Percentiles rank a stretch among this genome's conserved stretches.
phyloP scores from a whole-genome alignment of 2,797 vertebrate genomes.

The Oreochromis mossambicus region DNA sequence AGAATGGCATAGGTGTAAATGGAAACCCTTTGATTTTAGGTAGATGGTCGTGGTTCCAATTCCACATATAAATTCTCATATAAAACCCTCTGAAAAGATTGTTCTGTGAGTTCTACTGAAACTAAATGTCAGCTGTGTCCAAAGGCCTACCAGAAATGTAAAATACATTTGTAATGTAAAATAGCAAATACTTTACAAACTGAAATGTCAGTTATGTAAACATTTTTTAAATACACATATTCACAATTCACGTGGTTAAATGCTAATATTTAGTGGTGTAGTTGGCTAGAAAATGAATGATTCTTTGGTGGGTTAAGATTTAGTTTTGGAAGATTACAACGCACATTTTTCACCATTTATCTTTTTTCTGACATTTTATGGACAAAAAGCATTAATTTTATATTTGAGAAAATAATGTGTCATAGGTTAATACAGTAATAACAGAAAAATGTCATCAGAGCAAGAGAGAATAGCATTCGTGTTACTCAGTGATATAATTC shows the following conservation, averaged over 20 bases:
- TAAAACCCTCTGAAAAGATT: neutral
- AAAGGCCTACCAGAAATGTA: neutral
- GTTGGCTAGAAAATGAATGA: neutral
- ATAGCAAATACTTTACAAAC: neutral
- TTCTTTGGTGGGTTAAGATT: neutral
- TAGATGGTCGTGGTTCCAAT: neutral
- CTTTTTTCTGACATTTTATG: neutral
- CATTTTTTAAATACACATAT: rapidly evolving
- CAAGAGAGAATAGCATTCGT: neutral
- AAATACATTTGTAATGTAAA: neutral
- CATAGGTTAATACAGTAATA: neutral
- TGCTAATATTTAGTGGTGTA: neutral
- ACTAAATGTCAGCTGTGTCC: neutral
- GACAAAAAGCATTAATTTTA: neutral
- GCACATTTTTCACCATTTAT: neutral
- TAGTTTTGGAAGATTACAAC: neutral
- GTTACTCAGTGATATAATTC: neutral
- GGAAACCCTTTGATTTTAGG: neutral
- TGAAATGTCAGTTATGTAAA: neutral
- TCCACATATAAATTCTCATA: neutral
- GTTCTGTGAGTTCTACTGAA: neutral
- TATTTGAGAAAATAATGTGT: neutral
- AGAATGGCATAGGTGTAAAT: neutral
- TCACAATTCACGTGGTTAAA: neutral
- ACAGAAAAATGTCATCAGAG: neutral